A percentile compares a stretch with the other conserved stretches of the same genome.
phyloP scores from a whole-genome alignment of 92 coral and sea anemone genomes.

The Bergia sp. region DNA sequence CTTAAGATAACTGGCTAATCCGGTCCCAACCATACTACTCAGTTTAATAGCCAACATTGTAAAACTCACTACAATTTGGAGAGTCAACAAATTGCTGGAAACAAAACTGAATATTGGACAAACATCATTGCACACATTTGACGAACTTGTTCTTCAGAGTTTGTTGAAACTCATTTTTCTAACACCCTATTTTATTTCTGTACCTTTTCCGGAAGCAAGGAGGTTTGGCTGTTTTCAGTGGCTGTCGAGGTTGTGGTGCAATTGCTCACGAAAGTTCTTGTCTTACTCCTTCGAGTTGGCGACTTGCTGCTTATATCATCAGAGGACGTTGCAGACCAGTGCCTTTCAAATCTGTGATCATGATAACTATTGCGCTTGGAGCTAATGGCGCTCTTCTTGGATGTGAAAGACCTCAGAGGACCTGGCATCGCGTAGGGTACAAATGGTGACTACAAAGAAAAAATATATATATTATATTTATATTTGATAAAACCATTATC shows the following conservation, averaged over 20 bases:
- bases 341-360: background rate
- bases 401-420: slow-evolving; percentile 21
- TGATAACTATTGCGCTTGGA: background rate
- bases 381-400: background rate
- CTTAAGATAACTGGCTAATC: too few species aligned
- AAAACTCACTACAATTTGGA: too few species aligned
- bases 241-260: background rate
- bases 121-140: too few species aligned
- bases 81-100: too few species aligned
- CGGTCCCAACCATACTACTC: too few species aligned
- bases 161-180: too few species aligned
- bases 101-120: too few species aligned
- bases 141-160: too few species aligned
- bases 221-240: background rate
- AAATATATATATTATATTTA: too few species aligned
- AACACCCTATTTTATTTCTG: too few species aligned
- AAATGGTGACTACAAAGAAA: slow-evolving; percentile 26
- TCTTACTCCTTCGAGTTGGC: background rate
- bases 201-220: background rate
- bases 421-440: slow-evolving; percentile 37
- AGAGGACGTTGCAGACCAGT: background rate
- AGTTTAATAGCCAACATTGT: too few species aligned
- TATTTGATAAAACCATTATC: background rate
- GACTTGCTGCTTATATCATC: background rate
- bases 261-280: too few species aligned